phyloP scores from a whole-genome alignment of 2,797 vertebrate species.

The Malurus leucopterus region DNA sequence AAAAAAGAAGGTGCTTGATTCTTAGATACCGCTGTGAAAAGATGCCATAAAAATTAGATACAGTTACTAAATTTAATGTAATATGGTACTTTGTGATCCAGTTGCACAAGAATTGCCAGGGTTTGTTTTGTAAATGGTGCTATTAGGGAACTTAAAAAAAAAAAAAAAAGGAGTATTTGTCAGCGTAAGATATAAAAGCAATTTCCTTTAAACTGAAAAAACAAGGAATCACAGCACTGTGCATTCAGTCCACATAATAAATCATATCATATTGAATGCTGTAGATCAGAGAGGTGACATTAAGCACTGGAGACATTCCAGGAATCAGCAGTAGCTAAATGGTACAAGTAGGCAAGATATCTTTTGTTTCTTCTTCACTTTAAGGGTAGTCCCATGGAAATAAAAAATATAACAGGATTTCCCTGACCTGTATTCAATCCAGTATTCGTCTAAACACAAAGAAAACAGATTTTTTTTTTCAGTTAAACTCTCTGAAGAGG shows the following conservation, averaged over 20 bases:
- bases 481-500: neutral
- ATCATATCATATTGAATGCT: constrained; percentile 1
- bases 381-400: neutral
- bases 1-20: neutral
- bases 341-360: neutral
- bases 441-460: neutral
- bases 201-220: constrained; percentile 26
- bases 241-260: constrained; percentile 3
- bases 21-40: neutral
- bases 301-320: constrained; percentile 17
- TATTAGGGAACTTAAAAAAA: neutral
- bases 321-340: constrained; percentile 4
- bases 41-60: neutral
- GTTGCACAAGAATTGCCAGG: neutral
- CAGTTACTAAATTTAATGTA: neutral
- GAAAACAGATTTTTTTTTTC: neutral
- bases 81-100: neutral
- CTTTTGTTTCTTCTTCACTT: constrained; percentile 16
- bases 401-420: constrained; percentile 13
- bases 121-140: neutral
- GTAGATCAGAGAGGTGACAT: neutral
- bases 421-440: neutral
- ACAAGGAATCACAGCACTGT: neutral
- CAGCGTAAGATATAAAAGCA: neutral
- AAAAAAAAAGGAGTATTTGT: neutral